Evolutionary conservation across 2,113 vertebrate genomes (phyloP), one percentile per base, ranked within the genome.

Genomic region (Microtus montanus): DNA sequence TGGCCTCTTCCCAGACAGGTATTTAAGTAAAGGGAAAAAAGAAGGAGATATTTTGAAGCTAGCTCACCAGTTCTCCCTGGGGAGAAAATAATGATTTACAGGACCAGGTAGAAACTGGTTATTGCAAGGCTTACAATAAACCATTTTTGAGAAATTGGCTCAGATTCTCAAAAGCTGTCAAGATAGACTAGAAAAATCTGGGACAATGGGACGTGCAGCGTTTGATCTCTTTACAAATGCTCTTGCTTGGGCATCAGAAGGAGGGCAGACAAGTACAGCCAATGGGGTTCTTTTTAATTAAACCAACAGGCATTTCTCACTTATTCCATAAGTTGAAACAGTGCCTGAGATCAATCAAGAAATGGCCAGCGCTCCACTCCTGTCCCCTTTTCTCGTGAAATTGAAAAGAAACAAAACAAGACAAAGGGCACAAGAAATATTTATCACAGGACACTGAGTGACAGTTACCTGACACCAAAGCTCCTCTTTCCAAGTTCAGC

Each of bases 311-410:
- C 0, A 11, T 28, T 94, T 95, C 92, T 92, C 87, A 85, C 91
- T 92, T 91, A 87, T 96, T 75, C 66, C 88, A 95, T 83, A 96
- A 95, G 92, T 66, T 95, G 88, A 91, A 97, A 91, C 87, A 89
- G 54, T 92, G 38, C 41, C 73, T 44, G 77, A 96, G 49, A 95
- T 97, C 9, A 95, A 77, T 92, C 96, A 79, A 78, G 13, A 93
- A 90, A 52, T 10, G 22, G 28, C 87, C 49, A 49, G 89, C 79
- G 5, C 0, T 90, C 97, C 49, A 85, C 66, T 64, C 63, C 87
- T 92, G 15, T 95, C 52, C 88, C 22, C 11, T 79, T 94, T 68
- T n/a, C 35, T 96, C 54, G 35, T 96, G 71, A 96, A 97, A 93
- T 3, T 82, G 47, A 87, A 96, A 93, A 92, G 75, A 79, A 77